These are phyloP conservation scores for Vireo altiloquus DNA, from an alignment of 2,113 vertebrate genomes.

Conservation along the genomic window DNA sequence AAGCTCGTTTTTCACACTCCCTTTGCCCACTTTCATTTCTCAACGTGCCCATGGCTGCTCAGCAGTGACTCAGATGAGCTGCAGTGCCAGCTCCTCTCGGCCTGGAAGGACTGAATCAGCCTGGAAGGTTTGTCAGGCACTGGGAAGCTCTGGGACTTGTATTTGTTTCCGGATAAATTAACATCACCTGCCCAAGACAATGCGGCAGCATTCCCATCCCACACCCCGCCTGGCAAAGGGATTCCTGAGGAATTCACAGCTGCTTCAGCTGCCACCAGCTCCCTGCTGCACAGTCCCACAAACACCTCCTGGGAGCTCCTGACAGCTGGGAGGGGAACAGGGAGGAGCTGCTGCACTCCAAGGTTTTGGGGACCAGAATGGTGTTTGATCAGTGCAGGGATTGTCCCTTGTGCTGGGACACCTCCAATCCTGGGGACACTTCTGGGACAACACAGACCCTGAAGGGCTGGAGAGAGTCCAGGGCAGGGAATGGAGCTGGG, in stretches of 20 bases:
- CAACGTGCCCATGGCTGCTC: not conserved
- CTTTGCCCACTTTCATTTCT: not conserved
- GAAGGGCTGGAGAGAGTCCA: not conserved
- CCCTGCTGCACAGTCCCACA: not conserved
- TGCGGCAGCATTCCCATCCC: not conserved
- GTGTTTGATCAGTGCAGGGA: not conserved
- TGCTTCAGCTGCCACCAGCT: not conserved
- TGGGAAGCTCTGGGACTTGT: not conserved
- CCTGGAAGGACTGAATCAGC: not conserved
- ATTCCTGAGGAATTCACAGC: not conserved
- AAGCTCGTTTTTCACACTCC: too few species aligned
- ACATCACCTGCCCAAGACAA: not conserved
- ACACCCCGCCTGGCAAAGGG: not conserved
- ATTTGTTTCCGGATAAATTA: not conserved
- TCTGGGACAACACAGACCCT: accelerated
- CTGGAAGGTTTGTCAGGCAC: not conserved
- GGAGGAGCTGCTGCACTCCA: not conserved
- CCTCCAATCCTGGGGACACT: accelerated
- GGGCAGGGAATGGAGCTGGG: not conserved
- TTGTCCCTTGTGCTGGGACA: not conserved
- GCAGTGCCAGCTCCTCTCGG: not conserved
- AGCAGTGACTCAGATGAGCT: not conserved
- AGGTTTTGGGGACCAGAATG: not conserved
- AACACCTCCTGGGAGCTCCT: not conserved
- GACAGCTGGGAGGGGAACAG: not conserved